Evolutionary conservation across 2,113 vertebrate genomes (phyloP), one percentile per base, ranked within the genome.

Genomic region (Carlito syrichta): DNA sequence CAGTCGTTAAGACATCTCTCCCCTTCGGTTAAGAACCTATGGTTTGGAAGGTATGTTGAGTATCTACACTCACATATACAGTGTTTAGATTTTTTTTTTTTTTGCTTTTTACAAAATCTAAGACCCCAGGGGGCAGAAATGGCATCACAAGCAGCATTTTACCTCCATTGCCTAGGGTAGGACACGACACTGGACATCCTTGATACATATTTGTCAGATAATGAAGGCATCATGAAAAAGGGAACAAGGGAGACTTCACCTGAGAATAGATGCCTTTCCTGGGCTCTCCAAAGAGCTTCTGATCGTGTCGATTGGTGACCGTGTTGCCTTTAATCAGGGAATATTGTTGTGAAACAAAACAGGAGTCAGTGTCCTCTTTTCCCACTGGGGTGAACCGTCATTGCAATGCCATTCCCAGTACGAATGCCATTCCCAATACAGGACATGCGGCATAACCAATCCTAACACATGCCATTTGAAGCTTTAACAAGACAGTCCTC

Each of bases 401-500:
- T 35, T 30, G 56, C 66, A 77, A 86, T 38, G 74, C 79, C 89
- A 68, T 73, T 85, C 13, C 91, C 56, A 60, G 84, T 62, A 43
- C 14, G 38, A 84, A 81, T 4, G 35, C 82, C 87, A 45, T 69
- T 85, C 74, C 79, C 48, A 88, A 79, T 54, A 43, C 45, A 54
- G 84, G 91, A 50, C 82, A 48, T 54, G 83, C 76, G 81, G 48
- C 93, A 87, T 93, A 89, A 93, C 84, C 95, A 81, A 86, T 97
- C 86, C 93, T 97, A 98, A 98, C 98, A 97, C 62, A 95, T 87
- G 97, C 91, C 94, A 94, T 74, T 97, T 43, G 97, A 98, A 98
- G 98, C 96, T 92, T 95, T 97, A 98, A 98, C 97, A 98, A 98
- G 98, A 97, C 97, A 97, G 98, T 95, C 95, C 97, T 98, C 97